phyloP scores from a whole-genome alignment of 2,888 invertebrate species.

The Neocrepidodera transversa region DNA sequence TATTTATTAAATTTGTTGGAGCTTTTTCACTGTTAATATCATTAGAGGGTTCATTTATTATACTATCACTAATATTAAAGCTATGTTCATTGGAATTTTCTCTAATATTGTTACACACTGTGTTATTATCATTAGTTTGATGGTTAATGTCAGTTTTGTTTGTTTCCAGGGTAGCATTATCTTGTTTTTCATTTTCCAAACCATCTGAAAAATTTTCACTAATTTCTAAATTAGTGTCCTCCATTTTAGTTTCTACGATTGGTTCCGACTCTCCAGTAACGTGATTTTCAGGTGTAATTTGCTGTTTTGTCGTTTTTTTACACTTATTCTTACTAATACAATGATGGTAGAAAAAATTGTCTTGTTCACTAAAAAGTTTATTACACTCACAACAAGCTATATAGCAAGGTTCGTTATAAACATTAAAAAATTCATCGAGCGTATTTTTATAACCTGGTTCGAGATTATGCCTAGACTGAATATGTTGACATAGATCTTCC shows the following conservation, averaged over 20 bases:
- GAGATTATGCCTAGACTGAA: conserved; percentile 79
- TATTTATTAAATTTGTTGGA: not conserved
- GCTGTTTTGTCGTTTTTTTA: conserved; percentile 44
- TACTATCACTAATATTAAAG: conserved; percentile 7
- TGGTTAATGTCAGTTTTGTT: conserved; percentile 6
- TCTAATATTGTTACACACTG: conserved; percentile 36
- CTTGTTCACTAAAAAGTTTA: conserved; percentile 77
- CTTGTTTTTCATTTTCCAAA: conserved; percentile 13
- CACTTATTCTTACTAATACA: conserved; percentile 59
- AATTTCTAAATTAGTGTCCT: conserved; percentile 30
- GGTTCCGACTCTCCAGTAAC: conserved; percentile 51
- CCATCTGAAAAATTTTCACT: not conserved
- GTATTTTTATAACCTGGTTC: conserved; percentile 73
- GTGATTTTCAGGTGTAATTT: conserved; percentile 51
- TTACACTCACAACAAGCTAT: conserved; percentile 84
- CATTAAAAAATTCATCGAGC: conserved; percentile 72
- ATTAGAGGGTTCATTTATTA: not conserved
- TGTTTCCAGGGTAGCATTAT: conserved; percentile 19
- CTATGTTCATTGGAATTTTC: conserved; percentile 16
- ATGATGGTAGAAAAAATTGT: conserved; percentile 78
- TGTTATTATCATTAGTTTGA: conserved; percentile 29
- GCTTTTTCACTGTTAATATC: not conserved
- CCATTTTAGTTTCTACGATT: conserved; percentile 18
- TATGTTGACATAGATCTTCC: conserved; percentile 79
- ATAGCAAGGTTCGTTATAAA: conserved; percentile 73